Percentiles rank a stretch among this genome's conserved stretches.
These are phyloP conservation scores for Cataglyphis livida DNA, from an alignment of 2,888 invertebrate species.

Conservation along the genomic window DNA sequence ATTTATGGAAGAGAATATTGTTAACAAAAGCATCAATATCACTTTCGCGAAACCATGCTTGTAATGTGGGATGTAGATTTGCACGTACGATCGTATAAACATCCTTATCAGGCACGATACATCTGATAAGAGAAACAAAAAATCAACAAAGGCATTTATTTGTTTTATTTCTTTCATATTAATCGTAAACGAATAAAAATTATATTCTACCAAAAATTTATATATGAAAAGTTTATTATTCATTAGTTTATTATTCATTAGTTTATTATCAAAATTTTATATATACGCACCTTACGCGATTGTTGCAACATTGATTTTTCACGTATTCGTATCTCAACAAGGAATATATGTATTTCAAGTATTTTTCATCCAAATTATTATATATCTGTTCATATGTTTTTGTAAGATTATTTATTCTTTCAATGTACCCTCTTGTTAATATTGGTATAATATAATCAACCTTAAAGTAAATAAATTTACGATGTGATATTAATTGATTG, in stretches of 20 bases:
- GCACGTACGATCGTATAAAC: constrained; percentile 68
- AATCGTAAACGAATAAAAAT: constrained; percentile 4
- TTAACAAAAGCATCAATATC: constrained; percentile 75
- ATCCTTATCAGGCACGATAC: constrained; percentile 78
- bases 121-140: constrained; percentile 69
- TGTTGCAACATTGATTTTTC: constrained; percentile 76
- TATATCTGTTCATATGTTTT: constrained; percentile 65
- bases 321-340: constrained; percentile 78
- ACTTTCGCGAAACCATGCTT: constrained; percentile 80
- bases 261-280: not conserved
- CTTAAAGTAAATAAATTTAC: constrained; percentile 80
- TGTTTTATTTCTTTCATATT: not conserved
- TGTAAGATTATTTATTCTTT: constrained; percentile 85
- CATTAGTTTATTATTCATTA: not conserved
- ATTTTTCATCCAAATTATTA: constrained; percentile 75
- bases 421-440: constrained; percentile 86
- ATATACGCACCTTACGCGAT: constrained; percentile 76
- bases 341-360: constrained; percentile 79
- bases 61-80: constrained; percentile 78
- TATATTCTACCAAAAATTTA: constrained; percentile 22
- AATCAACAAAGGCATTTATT: not conserved
- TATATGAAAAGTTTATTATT: not conserved
- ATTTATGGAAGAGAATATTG: constrained; percentile 76
- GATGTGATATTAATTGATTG: not conserved
- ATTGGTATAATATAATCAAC: constrained; percentile 88